Evolutionary conservation across 1,140 invertebrate genomes (phyloP).

Genomic region (Drosophila prosaltans): DNA sequence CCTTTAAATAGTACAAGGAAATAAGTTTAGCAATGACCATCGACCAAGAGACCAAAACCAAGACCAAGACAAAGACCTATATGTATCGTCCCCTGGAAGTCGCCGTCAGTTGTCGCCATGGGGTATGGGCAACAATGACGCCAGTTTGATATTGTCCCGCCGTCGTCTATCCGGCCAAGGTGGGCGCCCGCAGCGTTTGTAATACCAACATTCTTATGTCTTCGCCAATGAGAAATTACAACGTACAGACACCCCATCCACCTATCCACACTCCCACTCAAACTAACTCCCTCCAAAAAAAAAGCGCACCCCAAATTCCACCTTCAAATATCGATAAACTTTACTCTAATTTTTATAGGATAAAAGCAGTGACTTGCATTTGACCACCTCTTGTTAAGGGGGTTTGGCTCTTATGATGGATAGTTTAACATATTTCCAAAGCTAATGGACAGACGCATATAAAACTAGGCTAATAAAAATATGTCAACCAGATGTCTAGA

Average conservation of each 20-base stretch:
- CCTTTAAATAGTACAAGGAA: conserved; percentile 67
- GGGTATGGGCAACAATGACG: conserved; percentile 43
- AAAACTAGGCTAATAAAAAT: neutral
- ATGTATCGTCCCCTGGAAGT: conserved; percentile 9
- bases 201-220: conserved; percentile 73
- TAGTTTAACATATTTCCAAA: neutral
- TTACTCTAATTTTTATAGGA: conserved; percentile 32
- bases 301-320: conserved; percentile 1
- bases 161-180: conserved; percentile 42
- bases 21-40: conserved; percentile 73
- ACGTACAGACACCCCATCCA: neutral
- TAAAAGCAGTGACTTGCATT: conserved; percentile 37
- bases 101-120: conserved; percentile 14
- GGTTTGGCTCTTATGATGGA: conserved; percentile 20
- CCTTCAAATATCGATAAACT: conserved; percentile 55
- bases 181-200: conserved; percentile 52
- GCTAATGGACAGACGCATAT: neutral
- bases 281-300: conserved; percentile 1
- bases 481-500: neutral
- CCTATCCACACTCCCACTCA: neutral
- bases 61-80: conserved; percentile 13
- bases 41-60: conserved; percentile 18
- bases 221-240: conserved; percentile 49
- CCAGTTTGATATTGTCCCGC: conserved; percentile 37
- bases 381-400: conserved; percentile 24